Base-by-base conservation (phyloP, 92 coral and sea anemone genomes). In the Palythoa heliodiscus region DNA sequence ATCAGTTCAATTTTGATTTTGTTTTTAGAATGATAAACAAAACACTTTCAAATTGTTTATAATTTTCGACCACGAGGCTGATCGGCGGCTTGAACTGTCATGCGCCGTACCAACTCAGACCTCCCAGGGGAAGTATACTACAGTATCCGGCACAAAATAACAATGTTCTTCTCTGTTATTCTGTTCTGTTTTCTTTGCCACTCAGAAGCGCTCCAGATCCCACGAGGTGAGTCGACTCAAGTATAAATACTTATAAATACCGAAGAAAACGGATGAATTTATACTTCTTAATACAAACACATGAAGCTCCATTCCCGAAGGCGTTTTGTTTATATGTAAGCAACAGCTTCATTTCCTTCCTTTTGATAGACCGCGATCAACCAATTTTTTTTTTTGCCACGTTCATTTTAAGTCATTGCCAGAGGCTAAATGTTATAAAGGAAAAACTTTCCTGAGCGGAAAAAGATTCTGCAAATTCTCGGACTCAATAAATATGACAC, bases 211-310 rank as follows among this genome's bases (percentile, higher is more conserved):
- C 25, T 73, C 22, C 53, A 22, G 43, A 47, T 16, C 22, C 77
- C 77, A 73, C 23, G 40, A 73, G 77, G 77, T 73, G 52, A 73
- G 77, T 73, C 20, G 2, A 58, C 14, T 13, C n/a, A 15, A 3
- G 20, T 13, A n/a, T 13, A 16, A 11, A 58, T 5, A 43, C 50
- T 29, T 43, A 43, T 8, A 1, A 43, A 43, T 43, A 58, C 64
- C 13, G 13, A 5, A 58, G 20, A 58, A 58, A 13, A 15, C n/a
- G 5, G n/a, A 15, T 5, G 5, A 57, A 15, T 11, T 57, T 57
- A 57, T 29, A 29, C 35, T 29, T 29, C 20, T 16, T 5, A 14
- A 2, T 54, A 11, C 16, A 17, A 54, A 16, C 64, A 58, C 17
- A 58, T 2, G 13, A 15, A 58, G 19, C 64, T 5, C 20, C 19